Evolutionary conservation across 2,113 vertebrate genomes (phyloP).

Genomic region (Colinus virginianus): DNA sequence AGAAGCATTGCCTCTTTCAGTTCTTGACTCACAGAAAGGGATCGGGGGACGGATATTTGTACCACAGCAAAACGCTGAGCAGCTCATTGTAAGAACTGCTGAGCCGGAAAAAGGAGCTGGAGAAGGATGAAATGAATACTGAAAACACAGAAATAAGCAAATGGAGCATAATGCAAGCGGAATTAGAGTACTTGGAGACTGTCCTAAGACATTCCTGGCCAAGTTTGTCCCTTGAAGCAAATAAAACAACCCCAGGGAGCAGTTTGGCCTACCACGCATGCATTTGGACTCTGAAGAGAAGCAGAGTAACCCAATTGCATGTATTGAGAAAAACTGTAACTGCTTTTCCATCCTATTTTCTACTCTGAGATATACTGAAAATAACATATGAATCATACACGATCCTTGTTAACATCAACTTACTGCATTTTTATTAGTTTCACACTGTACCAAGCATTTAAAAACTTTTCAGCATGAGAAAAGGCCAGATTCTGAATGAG

Average conservation of each 20-base stretch:
- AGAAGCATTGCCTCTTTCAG: background rate
- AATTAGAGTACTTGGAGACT: constrained; percentile 55
- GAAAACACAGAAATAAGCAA: constrained; percentile 50
- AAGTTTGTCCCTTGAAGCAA: constrained; percentile 58
- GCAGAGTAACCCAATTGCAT: constrained; percentile 35
- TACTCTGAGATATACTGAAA: background rate
- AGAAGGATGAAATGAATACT: constrained; percentile 56
- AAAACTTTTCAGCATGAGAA: background rate
- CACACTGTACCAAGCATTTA: background rate
- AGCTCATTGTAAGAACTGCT: constrained; percentile 50
- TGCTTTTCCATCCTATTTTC: constrained; percentile 11
- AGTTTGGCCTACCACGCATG: constrained; percentile 7
- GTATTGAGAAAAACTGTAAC: background rate
- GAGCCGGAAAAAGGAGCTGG: constrained; percentile 55
- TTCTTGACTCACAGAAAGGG: background rate
- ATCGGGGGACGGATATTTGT: background rate
- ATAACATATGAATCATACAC: background rate
- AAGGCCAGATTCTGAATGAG: background rate
- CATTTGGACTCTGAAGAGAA: constrained; percentile 40
- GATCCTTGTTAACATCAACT: background rate
- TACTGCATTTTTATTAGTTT: background rate
- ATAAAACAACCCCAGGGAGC: constrained; percentile 37
- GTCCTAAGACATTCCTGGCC: constrained; percentile 45
- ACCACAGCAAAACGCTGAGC: constrained; percentile 24
- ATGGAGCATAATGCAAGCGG: constrained; percentile 32